Base-by-base conservation (phyloP, 2,113 vertebrate species). In the Rhineura floridana region DNA sequence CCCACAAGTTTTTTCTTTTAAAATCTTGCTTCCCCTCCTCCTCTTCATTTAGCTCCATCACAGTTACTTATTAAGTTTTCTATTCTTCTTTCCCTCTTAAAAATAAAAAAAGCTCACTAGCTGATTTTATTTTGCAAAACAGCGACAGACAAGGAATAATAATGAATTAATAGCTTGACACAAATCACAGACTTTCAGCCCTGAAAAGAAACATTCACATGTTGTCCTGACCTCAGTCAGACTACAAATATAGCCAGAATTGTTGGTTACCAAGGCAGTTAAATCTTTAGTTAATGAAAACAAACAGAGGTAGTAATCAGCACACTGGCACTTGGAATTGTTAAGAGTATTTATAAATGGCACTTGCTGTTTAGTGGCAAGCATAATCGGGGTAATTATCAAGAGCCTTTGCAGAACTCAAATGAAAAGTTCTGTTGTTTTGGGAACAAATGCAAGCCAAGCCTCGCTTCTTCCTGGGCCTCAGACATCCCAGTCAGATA, bases 171-270 rank as follows among this genome's bases (percentile, higher is more conserved):
- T 79, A 86, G 25, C 12, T 81, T 17, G 1, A 80, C n/a, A 28
- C 69, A 73, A 85, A 83, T 39, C 2, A 78, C 7, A 33, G 78
- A 77, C 77, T 89, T 85, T 63, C 73, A 91, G 62, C 19, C 52
- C 81, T 63, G 33, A n/a, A 80, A 83, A 70, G 44, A 90, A 81
- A 33, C 7, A 44, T 30, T 70, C 2, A 0, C 6, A 63, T 9
- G 3, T 79, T 90, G 42, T 36, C 25, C 50, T 90, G 87, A 83
- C 65, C 75, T 89, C 65, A 85, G 59, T 15, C 55, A 91, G 52
- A 42, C 42, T 63, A 33, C 65, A 28, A 70, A 70, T 39, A 13
- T 62, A 12, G 50, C n/a, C 2, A 44, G 78, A 70, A 46, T 84
- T 50, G 69, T 63, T 72, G 82, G 88, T 81, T 81, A 75, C 52